phyloP scores from a whole-genome alignment of 2,888 invertebrate genomes.

The Anarsia innoxiella region DNA sequence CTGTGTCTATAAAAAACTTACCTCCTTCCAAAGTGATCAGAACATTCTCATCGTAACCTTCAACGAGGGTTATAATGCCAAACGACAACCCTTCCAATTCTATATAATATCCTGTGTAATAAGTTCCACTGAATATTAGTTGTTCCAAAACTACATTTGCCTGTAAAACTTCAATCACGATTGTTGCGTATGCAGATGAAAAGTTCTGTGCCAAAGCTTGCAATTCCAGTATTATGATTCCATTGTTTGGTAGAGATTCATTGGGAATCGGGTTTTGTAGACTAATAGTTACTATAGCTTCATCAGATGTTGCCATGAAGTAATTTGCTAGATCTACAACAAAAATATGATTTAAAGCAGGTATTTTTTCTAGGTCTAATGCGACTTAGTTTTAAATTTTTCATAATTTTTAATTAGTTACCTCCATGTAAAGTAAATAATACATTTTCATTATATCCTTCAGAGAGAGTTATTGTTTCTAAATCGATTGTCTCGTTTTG shows the following conservation, averaged over 20 bases:
- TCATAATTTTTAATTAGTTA: too few species aligned
- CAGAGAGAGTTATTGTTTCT: conserved; percentile 17
- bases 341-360: too few species aligned
- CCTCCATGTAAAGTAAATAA: conserved; percentile 30
- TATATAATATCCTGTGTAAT: conserved; percentile 1
- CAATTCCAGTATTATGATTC: conserved; percentile 25
- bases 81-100: background rate
- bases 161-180: conserved; percentile 23
- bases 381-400: too few species aligned
- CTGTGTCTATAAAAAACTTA: background rate
- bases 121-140: background rate
- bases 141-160: background rate
- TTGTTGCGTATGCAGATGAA: conserved; percentile 24
- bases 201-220: conserved; percentile 25
- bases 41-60: background rate
- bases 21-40: background rate
- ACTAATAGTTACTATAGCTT: conserved; percentile 14
- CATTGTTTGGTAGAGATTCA: conserved; percentile 23
- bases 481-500: conserved; percentile 1
- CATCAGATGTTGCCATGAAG: conserved; percentile 15
- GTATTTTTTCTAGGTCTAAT: too few species aligned
- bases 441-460: conserved; percentile 26
- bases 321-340: conserved; percentile 17
- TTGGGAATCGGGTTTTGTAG: conserved; percentile 23
- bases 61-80: background rate